phyloP scores from a whole-genome alignment of 2,888 invertebrate species.

The Noctua comes region DNA sequence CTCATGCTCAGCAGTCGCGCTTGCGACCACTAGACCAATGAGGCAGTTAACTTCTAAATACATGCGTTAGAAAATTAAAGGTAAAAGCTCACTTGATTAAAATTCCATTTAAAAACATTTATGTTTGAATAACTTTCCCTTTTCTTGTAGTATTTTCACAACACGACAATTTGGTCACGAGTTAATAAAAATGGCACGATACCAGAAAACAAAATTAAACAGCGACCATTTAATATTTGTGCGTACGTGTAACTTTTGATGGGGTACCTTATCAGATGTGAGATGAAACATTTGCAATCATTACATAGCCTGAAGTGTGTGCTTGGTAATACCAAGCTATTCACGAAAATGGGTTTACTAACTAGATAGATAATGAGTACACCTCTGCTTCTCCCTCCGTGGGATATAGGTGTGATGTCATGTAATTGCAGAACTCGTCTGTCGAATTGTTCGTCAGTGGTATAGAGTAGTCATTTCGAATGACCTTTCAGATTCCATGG shows the following conservation, averaged over 20 bases:
- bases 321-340: background rate
- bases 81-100: background rate
- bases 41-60: background rate
- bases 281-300: background rate
- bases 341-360: background rate
- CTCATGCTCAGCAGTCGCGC: too few relatives aligned
- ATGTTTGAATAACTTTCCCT: background rate
- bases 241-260: background rate
- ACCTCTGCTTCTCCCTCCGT: background rate
- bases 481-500: background rate
- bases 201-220: background rate
- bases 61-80: background rate
- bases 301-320: background rate
- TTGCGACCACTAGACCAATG: too few relatives aligned
- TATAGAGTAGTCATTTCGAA: background rate
- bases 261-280: background rate
- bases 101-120: background rate
- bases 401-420: background rate
- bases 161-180: background rate
- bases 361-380: background rate
- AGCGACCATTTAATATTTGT: background rate
- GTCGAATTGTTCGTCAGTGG: background rate
- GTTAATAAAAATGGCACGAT: background rate
- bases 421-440: background rate
- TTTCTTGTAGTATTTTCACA: background rate